A percentile compares a stretch with the other conserved stretches of the same genome.
These are phyloP conservation scores for Drosophila affinis DNA, from an alignment of 2,888 invertebrate species.

Conservation along the genomic window DNA sequence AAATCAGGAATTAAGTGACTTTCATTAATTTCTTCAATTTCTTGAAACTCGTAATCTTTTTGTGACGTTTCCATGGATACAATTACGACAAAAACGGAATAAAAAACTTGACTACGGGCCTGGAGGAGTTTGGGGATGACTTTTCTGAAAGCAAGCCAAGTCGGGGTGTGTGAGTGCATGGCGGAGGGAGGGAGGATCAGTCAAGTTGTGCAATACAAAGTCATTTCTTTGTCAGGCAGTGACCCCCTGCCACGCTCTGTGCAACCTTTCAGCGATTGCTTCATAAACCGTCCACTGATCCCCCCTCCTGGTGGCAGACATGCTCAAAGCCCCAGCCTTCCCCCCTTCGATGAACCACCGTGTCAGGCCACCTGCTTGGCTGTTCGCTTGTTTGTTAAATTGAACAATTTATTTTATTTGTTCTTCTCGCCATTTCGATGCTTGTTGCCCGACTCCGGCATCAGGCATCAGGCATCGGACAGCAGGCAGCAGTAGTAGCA, in stretches of 20 bases:
- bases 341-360: not conserved
- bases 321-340: not conserved
- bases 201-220: slow-evolving; percentile 31
- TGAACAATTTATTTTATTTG: slow-evolving; percentile 71
- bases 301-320: not conserved
- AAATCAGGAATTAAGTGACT: slow-evolving; percentile 4
- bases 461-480: not conserved
- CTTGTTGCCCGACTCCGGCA: slow-evolving; percentile 7
- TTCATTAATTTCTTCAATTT: slow-evolving; percentile 3
- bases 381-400: slow-evolving; percentile 68
- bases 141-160: not conserved
- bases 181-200: not conserved
- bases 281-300: slow-evolving; percentile 15
- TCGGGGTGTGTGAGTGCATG: not conserved
- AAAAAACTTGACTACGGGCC: slow-evolving; percentile 5
- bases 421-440: slow-evolving; percentile 35
- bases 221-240: slow-evolving; percentile 24
- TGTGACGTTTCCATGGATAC: slow-evolving; percentile 23
- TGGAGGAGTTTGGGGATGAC: no score
- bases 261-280: not conserved
- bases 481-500: not conserved
- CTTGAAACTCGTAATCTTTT: slow-evolving; percentile 24
- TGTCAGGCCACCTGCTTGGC: slow-evolving; percentile 6
- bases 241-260: not conserved
- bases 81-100: slow-evolving; percentile 20